phyloP scores from a whole-genome alignment of 2,797 vertebrate genomes.

The Catharus ustulatus region DNA sequence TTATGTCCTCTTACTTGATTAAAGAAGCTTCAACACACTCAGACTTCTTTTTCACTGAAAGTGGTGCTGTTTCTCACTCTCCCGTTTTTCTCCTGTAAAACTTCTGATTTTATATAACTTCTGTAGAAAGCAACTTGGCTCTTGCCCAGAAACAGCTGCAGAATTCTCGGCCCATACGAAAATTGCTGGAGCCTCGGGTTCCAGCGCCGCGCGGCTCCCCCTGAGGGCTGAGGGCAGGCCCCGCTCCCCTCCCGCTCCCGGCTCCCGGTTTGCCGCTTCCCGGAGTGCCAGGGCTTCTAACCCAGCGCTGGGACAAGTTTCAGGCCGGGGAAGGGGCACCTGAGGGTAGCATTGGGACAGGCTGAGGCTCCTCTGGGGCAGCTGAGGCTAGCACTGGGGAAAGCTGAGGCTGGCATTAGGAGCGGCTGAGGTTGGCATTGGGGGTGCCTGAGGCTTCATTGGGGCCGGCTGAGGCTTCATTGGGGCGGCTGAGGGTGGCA shows the following conservation, averaged over 20 bases:
- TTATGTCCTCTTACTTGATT: neutral
- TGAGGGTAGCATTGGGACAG: no score
- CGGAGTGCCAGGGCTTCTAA: no score
- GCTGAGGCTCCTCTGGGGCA: no score
- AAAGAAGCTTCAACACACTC: neutral
- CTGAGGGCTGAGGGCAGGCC: neutral
- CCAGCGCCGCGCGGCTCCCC: neutral
- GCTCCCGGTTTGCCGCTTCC: no score
- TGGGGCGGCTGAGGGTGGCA: no score
- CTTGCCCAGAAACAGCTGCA: neutral
- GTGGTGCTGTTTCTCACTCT: neutral
- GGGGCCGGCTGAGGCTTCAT: no score
- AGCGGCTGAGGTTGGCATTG: fast-evolving
- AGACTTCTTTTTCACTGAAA: neutral
- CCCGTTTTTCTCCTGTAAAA: neutral
- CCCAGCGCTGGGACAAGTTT: no score
- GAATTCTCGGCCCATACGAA: neutral
- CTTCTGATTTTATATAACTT: neutral
- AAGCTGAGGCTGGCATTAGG: no score
- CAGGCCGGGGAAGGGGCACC: no score
- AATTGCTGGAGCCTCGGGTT: fast-evolving
- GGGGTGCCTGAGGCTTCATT: no score
- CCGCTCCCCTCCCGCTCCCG: no score
- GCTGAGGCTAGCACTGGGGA: no score
- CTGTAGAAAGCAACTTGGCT: neutral